Evolutionary conservation across 2,797 vertebrate species (phyloP).

Genomic region (Synanceia verrucosa): DNA sequence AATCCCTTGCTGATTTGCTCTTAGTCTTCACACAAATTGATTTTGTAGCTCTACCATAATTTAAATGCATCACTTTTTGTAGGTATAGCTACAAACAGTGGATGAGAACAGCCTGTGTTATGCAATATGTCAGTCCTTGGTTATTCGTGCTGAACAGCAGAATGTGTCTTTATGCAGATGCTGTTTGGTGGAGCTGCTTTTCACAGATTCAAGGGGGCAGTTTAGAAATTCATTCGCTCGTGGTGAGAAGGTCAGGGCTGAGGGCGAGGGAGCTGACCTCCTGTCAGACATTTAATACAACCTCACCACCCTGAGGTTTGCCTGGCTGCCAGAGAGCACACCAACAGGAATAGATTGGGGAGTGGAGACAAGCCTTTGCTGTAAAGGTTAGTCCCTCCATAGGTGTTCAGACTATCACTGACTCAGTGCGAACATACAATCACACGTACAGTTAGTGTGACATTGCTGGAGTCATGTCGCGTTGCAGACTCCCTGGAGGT

Average conservation of each 20-base stretch:
- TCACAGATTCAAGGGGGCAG: not conserved
- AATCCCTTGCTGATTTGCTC: too few species aligned
- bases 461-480: conserved; percentile 19
- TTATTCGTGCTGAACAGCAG: not conserved
- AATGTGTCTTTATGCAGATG: conserved; percentile 1
- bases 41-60: too few species aligned
- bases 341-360: not conserved
- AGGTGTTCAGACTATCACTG: not conserved
- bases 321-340: not conserved
- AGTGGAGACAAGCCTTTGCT: conserved; percentile 2
- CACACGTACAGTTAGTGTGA: conserved; percentile 8
- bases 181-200: not conserved
- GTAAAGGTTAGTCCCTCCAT: conserved; percentile 26
- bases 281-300: conserved; percentile 32
- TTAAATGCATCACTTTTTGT: too few species aligned
- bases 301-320: not conserved
- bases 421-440: conserved; percentile 20
- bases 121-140: not conserved
- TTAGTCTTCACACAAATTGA: too few species aligned
- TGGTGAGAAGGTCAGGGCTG: conserved; percentile 15
- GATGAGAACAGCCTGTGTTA: too few species aligned
- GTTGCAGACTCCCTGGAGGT: conserved; percentile 15
- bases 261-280: conserved; percentile 14
- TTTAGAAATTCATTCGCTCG: conserved; percentile 1
- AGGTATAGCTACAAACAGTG: too few species aligned